Base-by-base conservation (phyloP, 1,140 invertebrate genomes). In the Parapsyche elsis region DNA sequence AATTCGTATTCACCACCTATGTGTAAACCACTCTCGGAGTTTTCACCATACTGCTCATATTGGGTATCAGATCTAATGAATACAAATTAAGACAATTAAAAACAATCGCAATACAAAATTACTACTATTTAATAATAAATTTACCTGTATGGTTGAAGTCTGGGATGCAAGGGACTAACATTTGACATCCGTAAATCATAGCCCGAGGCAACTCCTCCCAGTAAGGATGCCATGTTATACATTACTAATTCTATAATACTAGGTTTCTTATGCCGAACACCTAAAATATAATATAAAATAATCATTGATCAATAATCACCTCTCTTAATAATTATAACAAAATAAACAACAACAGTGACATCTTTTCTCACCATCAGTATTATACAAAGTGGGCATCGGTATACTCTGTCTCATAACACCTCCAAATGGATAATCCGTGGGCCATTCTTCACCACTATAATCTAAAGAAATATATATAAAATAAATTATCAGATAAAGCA, bases 131-230 rank as follows among this genome's bases (percentile, higher is more conserved):
- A 61, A 61, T 21, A 21, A 5, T 61, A 14, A 12, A 67, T 10
- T 26, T 85, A 92, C 91, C 91, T 90, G 81, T 91, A 89, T 10
- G 93, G 92, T 84, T 94, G 92, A 44, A 96, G 86, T 76, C 92
- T 91, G 4, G 95, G 95, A 90, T 96, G 95, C 80, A 96, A 90
- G 0, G 94, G 94, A 79, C 94, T 94, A 71, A 96, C 91, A 85
- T 96, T 96, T 24, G 95, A 95, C 85, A 96, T 91, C 84, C 96
- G 91, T 23, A 99, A 93, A 89, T 98, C 97, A 85, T 96, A 97
- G 0, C 97, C 97, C 26, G 95, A 94, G 0, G 94, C 96, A 12
- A 98, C 94, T 21, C 95, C 92, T 0, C 96, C 96, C 81, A 98
- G 87, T 88, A 98, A 92, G 9, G 96, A 94, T 26, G 95, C 95